A percentile compares a stretch with the other conserved stretches of the same genome.
Evolutionary conservation across 2,797 vertebrate genomes (phyloP).

Genomic region (Rhynchotus rufescens): DNA sequence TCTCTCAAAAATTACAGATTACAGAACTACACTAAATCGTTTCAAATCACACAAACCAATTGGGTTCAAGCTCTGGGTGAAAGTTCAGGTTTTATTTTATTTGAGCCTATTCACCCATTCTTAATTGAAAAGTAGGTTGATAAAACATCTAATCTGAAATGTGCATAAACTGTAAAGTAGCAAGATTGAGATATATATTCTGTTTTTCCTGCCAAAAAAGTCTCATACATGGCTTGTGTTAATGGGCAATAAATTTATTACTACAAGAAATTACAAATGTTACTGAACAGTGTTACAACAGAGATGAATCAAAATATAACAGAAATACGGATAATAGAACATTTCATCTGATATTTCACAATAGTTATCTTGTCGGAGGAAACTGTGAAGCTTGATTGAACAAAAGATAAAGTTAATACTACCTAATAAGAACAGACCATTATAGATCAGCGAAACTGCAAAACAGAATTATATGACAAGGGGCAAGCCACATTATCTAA

Average conservation of each 20-base stretch:
- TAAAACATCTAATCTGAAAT: conserved; percentile 51
- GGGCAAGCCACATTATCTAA: conserved; percentile 96
- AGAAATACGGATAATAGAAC: conserved; percentile 68
- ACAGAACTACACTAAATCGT: background rate
- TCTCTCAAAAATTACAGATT: background rate
- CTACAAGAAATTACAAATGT: conserved; percentile 52
- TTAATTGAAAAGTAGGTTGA: conserved; percentile 56
- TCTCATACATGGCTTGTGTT: conserved; percentile 28
- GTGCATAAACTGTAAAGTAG: conserved; percentile 47
- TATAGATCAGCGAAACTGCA: conserved; percentile 97
- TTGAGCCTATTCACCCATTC: conserved; percentile 24
- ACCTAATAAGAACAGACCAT: conserved; percentile 98
- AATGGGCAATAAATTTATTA: conserved; percentile 54
- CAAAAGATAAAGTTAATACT: conserved; percentile 95
- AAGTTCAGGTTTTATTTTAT: conserved; percentile 55
- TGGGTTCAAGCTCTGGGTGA: conserved; percentile 16
- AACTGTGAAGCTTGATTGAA: conserved; percentile 90
- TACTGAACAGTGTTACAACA: conserved; percentile 54
- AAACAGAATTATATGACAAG: conserved; percentile 96
- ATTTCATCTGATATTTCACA: conserved; percentile 76
- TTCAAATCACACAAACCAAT: conserved; percentile 40
- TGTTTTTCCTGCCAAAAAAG: background rate
- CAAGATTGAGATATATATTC: conserved; percentile 9
- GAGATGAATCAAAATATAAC: conserved; percentile 66
- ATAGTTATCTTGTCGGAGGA: conserved; percentile 77